phyloP scores from a whole-genome alignment of 2,797 vertebrate genomes.

The Sebastolobus alascanus region DNA sequence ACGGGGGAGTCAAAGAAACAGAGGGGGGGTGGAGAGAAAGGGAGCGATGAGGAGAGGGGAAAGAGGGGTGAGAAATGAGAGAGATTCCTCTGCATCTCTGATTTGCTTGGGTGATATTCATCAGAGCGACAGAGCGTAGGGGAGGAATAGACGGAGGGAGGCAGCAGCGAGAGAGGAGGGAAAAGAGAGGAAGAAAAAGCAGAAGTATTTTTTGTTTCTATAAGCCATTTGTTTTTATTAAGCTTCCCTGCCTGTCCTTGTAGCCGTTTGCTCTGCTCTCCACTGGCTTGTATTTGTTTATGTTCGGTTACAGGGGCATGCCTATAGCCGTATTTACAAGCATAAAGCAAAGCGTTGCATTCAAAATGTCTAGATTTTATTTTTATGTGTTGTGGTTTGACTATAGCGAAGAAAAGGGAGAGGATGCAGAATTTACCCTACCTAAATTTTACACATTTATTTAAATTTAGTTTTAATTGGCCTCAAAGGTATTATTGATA shows the following conservation, averaged over 20 bases:
- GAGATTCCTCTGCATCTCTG: slow-evolving; percentile 77
- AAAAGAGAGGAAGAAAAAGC: slow-evolving; percentile 54
- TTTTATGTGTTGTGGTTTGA: neutral
- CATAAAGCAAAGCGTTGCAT: slow-evolving; percentile 30
- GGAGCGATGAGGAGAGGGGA: slow-evolving; percentile 41
- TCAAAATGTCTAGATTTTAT: slow-evolving; percentile 12
- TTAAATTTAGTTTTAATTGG: neutral
- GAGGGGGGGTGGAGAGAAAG: slow-evolving; percentile 37
- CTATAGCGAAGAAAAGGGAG: neutral
- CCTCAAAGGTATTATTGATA: too few species aligned
- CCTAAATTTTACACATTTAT: neutral
- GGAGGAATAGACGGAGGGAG: slow-evolving; percentile 66
- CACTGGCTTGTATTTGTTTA: slow-evolving; percentile 62
- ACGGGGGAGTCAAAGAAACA: slow-evolving; percentile 31
- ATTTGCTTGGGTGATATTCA: slow-evolving; percentile 81
- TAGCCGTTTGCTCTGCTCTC: slow-evolving; percentile 63
- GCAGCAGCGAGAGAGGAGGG: slow-evolving; percentile 43
- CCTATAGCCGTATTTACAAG: slow-evolving; percentile 43
- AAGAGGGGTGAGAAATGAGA: slow-evolving; percentile 50
- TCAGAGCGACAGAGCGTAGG: slow-evolving; percentile 74
- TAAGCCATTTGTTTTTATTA: slow-evolving; percentile 77
- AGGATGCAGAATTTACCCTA: neutral
- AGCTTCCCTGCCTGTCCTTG: slow-evolving; percentile 60
- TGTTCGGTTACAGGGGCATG: slow-evolving; percentile 34
- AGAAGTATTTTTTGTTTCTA: slow-evolving; percentile 71